Conservation (phyloP, 2,797 vertebrate species). For the Oryzias dopingdopingensis region DNA sequence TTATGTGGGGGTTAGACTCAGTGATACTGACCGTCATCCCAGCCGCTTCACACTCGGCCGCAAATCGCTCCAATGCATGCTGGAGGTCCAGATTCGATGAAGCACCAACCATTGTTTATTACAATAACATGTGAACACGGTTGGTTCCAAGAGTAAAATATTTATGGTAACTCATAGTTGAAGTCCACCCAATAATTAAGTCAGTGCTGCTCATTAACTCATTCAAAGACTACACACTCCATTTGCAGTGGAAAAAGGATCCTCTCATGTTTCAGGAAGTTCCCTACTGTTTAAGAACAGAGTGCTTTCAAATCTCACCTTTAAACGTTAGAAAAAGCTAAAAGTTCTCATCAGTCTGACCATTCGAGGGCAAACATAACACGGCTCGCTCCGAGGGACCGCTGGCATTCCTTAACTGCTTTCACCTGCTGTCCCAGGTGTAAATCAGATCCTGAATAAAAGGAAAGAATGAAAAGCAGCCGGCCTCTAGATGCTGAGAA, state of each 20-base stretch:
- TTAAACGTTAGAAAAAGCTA: no score
- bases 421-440: constrained; percentile 50
- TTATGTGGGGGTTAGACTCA: no score
- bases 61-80: no score
- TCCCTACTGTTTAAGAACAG: constrained; percentile 44
- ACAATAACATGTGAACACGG: no score
- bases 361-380: constrained; percentile 1
- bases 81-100: no score
- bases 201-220: constrained; percentile 55
- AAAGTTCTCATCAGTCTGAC: no score
- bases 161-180: constrained; percentile 29
- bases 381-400: constrained; percentile 1
- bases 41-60: no score
- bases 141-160: no score
- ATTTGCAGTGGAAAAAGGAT: constrained; percentile 55
- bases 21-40: no score
- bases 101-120: no score
- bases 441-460: constrained; percentile 46
- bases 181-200: constrained; percentile 50
- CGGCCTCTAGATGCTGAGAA: constrained; percentile 15
- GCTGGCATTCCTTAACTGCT: constrained; percentile 34
- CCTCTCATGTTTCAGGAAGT: constrained; percentile 41
- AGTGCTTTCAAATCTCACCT: constrained; percentile 16
- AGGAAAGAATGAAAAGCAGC: constrained; percentile 41
- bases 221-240: constrained; percentile 55